Evolutionary conservation across 64 coral and sea anemone genomes (phyloP).

Genomic region (Dendronephthya gigantea): DNA sequence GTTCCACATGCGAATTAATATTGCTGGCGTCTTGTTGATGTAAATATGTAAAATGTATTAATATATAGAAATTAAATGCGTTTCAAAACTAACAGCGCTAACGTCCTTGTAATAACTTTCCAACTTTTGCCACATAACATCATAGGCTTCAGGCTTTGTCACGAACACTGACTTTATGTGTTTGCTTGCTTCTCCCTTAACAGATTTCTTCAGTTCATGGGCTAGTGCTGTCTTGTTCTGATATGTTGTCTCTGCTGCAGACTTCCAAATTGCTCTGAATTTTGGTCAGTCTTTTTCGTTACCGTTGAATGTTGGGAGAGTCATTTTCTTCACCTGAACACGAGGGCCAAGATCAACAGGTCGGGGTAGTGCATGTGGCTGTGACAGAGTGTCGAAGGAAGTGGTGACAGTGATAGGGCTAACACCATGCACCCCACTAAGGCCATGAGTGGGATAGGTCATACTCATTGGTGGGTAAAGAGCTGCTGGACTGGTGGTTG

Average conservation of each 20-base stretch:
- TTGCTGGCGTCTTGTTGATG: no score
- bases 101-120: conserved; percentile 51
- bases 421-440: no score
- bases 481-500: not conserved
- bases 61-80: no score
- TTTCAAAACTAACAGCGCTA: no score
- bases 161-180: conserved; percentile 63
- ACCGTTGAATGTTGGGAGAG: conserved; percentile 52
- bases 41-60: no score
- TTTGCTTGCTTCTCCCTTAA: conserved; percentile 55
- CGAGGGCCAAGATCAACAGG: not conserved
- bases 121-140: conserved; percentile 63
- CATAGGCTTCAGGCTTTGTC: conserved; percentile 65
- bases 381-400: not conserved
- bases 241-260: conserved; percentile 38
- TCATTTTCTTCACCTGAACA: conserved; percentile 50
- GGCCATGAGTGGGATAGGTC: not conserved
- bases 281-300: conserved; percentile 61
- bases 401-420: not conserved
- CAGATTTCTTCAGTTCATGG: conserved; percentile 56
- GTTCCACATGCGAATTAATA: no score
- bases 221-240: conserved; percentile 50
- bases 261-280: conserved; percentile 62
- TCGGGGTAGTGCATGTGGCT: not conserved
- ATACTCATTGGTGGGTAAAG: not conserved